Base-by-base conservation (phyloP, 2,888 invertebrate species). In the Anagyrus pseudococci region DNA sequence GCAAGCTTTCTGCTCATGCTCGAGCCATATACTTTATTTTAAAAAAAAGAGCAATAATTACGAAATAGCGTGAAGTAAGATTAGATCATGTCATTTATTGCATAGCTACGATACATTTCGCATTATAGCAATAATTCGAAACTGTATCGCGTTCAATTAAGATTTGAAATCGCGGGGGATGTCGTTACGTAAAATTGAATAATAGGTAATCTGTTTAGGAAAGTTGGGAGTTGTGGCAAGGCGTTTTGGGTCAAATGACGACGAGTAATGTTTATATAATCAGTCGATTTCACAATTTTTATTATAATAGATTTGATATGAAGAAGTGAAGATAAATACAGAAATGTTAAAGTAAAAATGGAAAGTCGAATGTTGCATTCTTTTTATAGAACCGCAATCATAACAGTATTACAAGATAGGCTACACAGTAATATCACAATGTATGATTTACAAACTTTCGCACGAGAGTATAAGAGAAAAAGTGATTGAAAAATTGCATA, bases 381-480 rank as follows among this genome's bases (percentile, higher is more conserved):
- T 60, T 70, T 64, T 65, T 67, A 43, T 62, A 69, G 67, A 72
- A 67, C 70, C 68, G 67, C 72, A 68, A 70, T 70, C 70, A 72
- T 75, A 76, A 76, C 71, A 77, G 77, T 76, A 73, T 67, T 78
- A 78, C 74, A 77, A 77, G 73, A 66, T 77, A 77, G 75, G 76
- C 78, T 80, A 80, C 76, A 79, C 73, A 79, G 74, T 80, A 80
- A 79, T 80, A 80, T 80, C 80, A 80, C 80, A 80, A 79, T 79
- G 77, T 76, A 79, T 79, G 78, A 79, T 79, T 80, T 76, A 76
- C 74, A 78, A 66, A 75, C 75, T 77, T 67, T 77, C 73, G 67
- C 75, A 76, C 73, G 76, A 75, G 72, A 75, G 74, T 76, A 72
- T 71, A 71, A 44, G 71, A 73, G 72, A 73, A 62, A 56, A 59